These are phyloP conservation scores for Limonius californicus DNA, from an alignment of 1,140 invertebrate species.

Conservation along the genomic window DNA sequence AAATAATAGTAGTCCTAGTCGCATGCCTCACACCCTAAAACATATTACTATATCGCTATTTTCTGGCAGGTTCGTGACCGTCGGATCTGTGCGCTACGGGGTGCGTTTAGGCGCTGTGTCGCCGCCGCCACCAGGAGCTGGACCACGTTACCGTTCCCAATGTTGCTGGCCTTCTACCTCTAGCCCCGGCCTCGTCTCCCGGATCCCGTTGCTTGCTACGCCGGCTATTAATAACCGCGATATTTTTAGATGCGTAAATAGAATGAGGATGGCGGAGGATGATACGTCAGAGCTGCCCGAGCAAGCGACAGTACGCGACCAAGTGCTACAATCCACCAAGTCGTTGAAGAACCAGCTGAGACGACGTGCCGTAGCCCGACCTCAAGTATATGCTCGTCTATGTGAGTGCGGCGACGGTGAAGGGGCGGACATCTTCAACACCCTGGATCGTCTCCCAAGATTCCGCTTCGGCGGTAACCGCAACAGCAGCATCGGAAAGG, in stretches of 20 bases:
- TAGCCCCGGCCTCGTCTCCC: conserved; percentile 44
- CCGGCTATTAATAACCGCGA: conserved; percentile 45
- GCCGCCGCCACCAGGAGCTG: conserved; percentile 44
- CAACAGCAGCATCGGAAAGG: conserved; percentile 50
- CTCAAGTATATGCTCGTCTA: conserved; percentile 34
- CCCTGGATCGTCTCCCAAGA: conserved; percentile 73
- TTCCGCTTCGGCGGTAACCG: conserved; percentile 68
- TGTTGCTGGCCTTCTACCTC: conserved; percentile 41
- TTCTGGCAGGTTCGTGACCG: conserved; percentile 51
- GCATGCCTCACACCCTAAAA: not conserved
- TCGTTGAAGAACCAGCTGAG: conserved; percentile 35
- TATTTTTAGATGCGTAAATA: conserved; percentile 48
- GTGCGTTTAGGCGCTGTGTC: conserved; percentile 52
- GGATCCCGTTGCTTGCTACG: conserved; percentile 39
- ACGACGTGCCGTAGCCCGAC: conserved; percentile 35
- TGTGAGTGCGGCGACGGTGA: conserved; percentile 29
- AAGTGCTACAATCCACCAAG: conserved; percentile 24
- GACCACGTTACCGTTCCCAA: conserved; percentile 44
- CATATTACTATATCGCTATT: not conserved
- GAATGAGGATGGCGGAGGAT: conserved; percentile 48
- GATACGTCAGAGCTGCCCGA: conserved; percentile 51
- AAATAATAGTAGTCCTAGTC: too few species aligned
- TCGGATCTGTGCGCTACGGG: conserved; percentile 57
- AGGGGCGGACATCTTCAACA: conserved; percentile 38
- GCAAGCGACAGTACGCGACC: conserved; percentile 33